These are phyloP conservation scores for Lycopodina hypogea DNA, from an alignment of 37 sponge, comb jelly and placozoan genomes.

Conservation along the genomic window DNA sequence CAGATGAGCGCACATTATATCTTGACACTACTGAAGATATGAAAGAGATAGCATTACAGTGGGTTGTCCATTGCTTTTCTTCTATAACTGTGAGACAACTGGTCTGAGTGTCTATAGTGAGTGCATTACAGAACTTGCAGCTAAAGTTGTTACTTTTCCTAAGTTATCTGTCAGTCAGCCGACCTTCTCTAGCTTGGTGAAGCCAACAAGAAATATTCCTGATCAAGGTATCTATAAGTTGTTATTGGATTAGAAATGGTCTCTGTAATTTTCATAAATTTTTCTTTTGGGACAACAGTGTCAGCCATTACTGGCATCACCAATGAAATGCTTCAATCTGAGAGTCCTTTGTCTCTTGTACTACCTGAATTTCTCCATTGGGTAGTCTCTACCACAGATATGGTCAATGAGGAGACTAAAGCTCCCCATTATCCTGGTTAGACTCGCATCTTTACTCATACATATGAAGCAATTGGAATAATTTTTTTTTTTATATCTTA, in stretches of 20 bases:
- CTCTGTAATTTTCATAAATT: no score
- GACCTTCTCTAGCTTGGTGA: constrained; percentile 30
- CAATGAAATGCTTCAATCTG: neutral
- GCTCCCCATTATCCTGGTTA: constrained; percentile 34
- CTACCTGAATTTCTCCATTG: constrained; percentile 37
- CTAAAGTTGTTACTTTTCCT: constrained; percentile 24
- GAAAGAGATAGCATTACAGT: no score
- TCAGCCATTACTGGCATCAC: constrained; percentile 37
- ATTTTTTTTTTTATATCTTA: neutral
- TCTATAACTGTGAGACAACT: constrained; percentile 46
- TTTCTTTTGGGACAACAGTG: neutral
- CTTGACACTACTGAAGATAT: no score
- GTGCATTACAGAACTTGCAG: constrained; percentile 40
- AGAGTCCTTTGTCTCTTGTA: constrained; percentile 18
- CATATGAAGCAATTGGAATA: neutral
- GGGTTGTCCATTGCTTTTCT: constrained; percentile 24
- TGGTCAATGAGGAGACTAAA: neutral
- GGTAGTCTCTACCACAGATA: constrained; percentile 10
- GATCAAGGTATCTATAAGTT: constrained; percentile 23
- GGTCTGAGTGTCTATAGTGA: constrained; percentile 39
- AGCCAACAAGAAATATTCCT: constrained; percentile 17
- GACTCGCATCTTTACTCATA: neutral
- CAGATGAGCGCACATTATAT: no score
- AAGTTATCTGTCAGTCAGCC: constrained; percentile 6
- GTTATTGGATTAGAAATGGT: no score